A percentile compares a stretch with the other conserved stretches of the same genome.
These are phyloP conservation scores for Trematomus bernacchii DNA, from an alignment of 2,797 vertebrate species.

Conservation along the genomic window DNA sequence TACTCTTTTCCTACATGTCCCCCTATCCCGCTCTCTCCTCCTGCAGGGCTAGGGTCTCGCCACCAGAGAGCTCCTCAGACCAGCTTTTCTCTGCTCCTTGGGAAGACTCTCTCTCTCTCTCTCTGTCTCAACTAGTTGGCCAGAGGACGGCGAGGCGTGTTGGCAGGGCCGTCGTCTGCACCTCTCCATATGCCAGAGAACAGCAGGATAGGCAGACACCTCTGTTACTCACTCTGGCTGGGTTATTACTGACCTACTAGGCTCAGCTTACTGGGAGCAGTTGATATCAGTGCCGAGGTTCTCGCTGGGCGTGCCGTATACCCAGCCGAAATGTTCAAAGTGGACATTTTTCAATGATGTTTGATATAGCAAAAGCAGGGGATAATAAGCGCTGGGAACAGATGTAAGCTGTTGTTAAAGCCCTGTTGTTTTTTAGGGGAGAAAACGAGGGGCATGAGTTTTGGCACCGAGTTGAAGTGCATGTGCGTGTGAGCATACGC, in stretches of 20 bases:
- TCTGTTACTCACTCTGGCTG: slow-evolving; percentile 72
- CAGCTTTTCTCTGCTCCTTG: slow-evolving; percentile 67
- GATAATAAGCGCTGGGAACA: slow-evolving; percentile 53
- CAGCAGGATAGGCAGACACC: slow-evolving; percentile 79
- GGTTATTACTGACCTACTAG: slow-evolving; percentile 76
- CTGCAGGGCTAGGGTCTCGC: slow-evolving; percentile 67
- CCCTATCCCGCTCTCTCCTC: slow-evolving; percentile 30
- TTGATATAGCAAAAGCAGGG: slow-evolving; percentile 56
- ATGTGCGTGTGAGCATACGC: slow-evolving; percentile 43
- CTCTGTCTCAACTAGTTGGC: slow-evolving; percentile 75
- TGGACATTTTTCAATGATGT: slow-evolving; percentile 54
- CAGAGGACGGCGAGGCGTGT: slow-evolving; percentile 66
- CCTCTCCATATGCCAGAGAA: slow-evolving; percentile 80
- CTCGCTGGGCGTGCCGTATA: slow-evolving; percentile 34
- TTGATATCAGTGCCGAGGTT: slow-evolving; percentile 48
- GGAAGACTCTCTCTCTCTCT: slow-evolving; percentile 51
- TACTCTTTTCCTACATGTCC: slow-evolving; percentile 55
- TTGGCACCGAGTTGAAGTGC: slow-evolving; percentile 64
- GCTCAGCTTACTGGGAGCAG: slow-evolving; percentile 67
- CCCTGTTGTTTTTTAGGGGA: slow-evolving; percentile 56
- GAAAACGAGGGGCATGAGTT: slow-evolving; percentile 64
- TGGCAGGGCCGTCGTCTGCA: slow-evolving; percentile 77
- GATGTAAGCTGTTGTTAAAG: slow-evolving; percentile 60
- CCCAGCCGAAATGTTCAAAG: slow-evolving; percentile 38
- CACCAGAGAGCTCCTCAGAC: slow-evolving; percentile 81